A percentile compares a stretch with the other conserved stretches of the same genome.
phyloP scores from a whole-genome alignment of 2,888 invertebrate species.

The Heliconius charithonia region DNA sequence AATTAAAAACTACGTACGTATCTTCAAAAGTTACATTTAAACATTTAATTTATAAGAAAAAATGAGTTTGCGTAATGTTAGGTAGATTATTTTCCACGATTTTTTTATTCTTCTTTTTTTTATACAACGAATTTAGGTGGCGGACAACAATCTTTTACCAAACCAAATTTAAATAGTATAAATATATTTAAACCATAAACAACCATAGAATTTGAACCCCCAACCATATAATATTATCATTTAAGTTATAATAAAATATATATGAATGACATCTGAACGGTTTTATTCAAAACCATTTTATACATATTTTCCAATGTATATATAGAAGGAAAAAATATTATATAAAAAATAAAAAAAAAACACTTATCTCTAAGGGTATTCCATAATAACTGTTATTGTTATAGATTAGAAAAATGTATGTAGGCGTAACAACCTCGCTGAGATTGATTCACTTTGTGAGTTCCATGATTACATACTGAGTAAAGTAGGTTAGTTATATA shows the following conservation, averaged over 20 bases:
- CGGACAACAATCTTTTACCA: too few species aligned
- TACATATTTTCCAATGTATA: not conserved
- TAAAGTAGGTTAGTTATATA: not conserved
- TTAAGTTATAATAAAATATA: not conserved
- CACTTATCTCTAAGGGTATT: not conserved
- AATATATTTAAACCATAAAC: too few species aligned
- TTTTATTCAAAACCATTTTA: not conserved
- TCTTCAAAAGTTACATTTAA: too few species aligned
- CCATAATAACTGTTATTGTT: not conserved
- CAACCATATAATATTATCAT: not conserved
- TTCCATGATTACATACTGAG: not conserved
- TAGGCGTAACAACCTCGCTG: not conserved
- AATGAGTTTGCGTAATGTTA: too few species aligned
- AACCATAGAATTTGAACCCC: too few species aligned
- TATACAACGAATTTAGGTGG: too few species aligned
- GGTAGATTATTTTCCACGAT: too few species aligned
- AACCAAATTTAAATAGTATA: too few species aligned
- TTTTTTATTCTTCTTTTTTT: too few species aligned
- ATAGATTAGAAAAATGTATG: not conserved
- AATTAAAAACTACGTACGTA: too few species aligned
- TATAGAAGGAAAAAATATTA: not conserved
- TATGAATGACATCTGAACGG: not conserved
- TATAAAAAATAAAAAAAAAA: not conserved
- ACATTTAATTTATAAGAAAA: too few species aligned
- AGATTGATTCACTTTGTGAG: slow-evolving; percentile 5